A percentile compares a stretch with the other conserved stretches of the same genome.
Conservation (phyloP, 2,888 invertebrate species). For the Plebejus anna region DNA sequence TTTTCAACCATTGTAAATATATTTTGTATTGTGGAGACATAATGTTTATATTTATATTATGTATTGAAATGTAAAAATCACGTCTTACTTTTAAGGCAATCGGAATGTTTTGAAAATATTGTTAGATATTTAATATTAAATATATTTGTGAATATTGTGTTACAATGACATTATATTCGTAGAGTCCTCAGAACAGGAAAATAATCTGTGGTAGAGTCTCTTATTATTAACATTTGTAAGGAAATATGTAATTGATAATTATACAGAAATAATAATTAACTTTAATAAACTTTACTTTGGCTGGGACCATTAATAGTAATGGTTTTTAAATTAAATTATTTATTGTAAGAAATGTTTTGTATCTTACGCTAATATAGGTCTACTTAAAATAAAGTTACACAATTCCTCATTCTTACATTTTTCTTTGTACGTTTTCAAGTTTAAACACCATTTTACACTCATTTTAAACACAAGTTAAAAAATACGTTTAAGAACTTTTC, state of each 20-base stretch:
- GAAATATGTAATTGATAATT: background rate
- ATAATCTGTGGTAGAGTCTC: background rate
- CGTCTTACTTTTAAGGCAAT: slow-evolving; percentile 44
- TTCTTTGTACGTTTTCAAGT: background rate
- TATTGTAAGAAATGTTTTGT: background rate
- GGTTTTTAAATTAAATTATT: background rate
- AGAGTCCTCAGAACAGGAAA: background rate
- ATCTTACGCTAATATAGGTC: background rate
- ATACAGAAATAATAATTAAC: background rate
- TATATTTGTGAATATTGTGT: background rate
- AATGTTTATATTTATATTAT: background rate
- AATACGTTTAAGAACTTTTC: background rate
- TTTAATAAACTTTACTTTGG: background rate
- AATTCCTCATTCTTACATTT: background rate
- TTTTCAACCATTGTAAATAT: slow-evolving; percentile 5
- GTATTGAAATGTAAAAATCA: slow-evolving; percentile 30
- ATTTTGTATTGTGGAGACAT: background rate
- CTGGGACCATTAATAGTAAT: background rate
- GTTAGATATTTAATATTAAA: slow-evolving; percentile 27
- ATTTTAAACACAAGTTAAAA: background rate
- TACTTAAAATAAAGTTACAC: background rate
- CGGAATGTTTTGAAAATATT: slow-evolving; percentile 57
- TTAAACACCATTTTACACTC: background rate
- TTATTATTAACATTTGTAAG: background rate
- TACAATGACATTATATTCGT: background rate